phyloP scores from a whole-genome alignment of 2,797 vertebrate species.

The Peromyscus nudipes region DNA sequence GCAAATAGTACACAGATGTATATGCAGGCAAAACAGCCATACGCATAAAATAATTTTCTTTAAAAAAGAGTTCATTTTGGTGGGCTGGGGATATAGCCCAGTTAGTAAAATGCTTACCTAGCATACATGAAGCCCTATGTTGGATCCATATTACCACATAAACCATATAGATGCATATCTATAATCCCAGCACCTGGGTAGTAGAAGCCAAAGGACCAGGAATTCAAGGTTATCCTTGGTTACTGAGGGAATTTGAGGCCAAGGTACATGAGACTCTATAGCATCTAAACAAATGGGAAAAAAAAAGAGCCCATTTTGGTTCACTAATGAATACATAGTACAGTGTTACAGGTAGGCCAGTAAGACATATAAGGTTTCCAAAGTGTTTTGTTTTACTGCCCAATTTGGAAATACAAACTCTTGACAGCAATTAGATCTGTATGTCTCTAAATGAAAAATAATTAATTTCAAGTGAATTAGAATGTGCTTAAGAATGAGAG shows the following conservation, averaged over 20 bases:
- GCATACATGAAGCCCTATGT: neutral
- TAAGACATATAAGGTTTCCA: conserved; percentile 6
- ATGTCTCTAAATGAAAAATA: neutral
- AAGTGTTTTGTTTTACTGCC: conserved; percentile 23
- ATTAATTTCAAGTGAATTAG: conserved; percentile 34
- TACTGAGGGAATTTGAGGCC: neutral
- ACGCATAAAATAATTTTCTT: neutral
- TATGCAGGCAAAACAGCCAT: neutral
- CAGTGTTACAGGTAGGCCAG: neutral
- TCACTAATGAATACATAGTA: neutral
- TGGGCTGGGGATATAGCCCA: neutral
- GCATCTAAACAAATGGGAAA: neutral
- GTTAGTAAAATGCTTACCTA: neutral
- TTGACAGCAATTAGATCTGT: conserved; percentile 34
- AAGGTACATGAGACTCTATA: neutral
- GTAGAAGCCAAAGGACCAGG: neutral
- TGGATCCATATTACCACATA: neutral
- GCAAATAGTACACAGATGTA: neutral
- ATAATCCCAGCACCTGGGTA: neutral
- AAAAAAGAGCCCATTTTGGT: neutral
- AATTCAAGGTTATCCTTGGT: neutral
- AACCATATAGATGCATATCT: neutral
- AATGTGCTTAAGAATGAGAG: conserved; percentile 53
- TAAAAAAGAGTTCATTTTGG: neutral
- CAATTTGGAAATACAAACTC: neutral